Percentiles rank a stretch among this genome's conserved stretches.
Conservation (phyloP, 2,888 invertebrate species). For the Ceramica pisi region DNA sequence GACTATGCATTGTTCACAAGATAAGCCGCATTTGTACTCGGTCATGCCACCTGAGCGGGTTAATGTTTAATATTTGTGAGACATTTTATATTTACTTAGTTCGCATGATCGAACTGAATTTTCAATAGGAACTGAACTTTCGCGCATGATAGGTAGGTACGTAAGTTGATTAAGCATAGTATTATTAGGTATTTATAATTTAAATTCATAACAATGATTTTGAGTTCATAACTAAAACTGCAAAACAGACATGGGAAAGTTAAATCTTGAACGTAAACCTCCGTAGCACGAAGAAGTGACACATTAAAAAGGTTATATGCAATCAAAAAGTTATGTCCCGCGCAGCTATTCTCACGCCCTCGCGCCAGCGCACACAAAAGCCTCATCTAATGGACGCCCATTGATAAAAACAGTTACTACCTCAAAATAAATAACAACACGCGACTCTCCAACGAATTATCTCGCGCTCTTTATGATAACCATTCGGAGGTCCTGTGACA, state of each 20-base stretch:
- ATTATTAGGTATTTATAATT: neutral
- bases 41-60: constrained; percentile 76
- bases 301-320: constrained; percentile 69
- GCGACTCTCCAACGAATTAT: constrained; percentile 70
- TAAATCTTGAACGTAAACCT: constrained; percentile 38
- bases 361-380: constrained; percentile 71
- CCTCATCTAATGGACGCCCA: constrained; percentile 75
- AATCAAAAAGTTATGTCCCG: constrained; percentile 72
- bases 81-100: constrained; percentile 31
- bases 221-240: constrained; percentile 8
- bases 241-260: constrained; percentile 24
- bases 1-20: constrained; percentile 82
- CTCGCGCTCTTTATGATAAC: constrained; percentile 75
- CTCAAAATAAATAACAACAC: constrained; percentile 78
- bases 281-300: constrained; percentile 50
- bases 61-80: constrained; percentile 29
- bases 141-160: neutral
- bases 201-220: neutral
- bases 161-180: neutral
- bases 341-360: constrained; percentile 74
- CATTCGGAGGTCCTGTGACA: constrained; percentile 61
- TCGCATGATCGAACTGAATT: neutral
- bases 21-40: constrained; percentile 85
- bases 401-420: constrained; percentile 83
- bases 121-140: neutral